A percentile compares a stretch with the other conserved stretches of the same genome.
These are phyloP conservation scores for Panagrolaimus sp. DNA, from an alignment of 1,140 invertebrate species.

Conservation along the genomic window DNA sequence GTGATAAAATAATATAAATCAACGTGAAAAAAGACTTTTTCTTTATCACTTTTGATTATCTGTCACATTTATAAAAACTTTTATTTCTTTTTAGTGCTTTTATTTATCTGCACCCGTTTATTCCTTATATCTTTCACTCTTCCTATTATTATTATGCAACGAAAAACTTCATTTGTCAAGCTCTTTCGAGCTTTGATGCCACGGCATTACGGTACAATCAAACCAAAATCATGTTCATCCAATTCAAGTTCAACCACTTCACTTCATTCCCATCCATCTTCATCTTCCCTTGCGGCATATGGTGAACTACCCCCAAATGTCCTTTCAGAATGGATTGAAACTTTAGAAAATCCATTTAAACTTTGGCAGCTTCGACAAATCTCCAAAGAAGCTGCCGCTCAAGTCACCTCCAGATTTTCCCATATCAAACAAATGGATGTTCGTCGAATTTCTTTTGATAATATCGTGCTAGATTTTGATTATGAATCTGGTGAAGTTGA, in stretches of 20 bases:
- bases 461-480: not conserved
- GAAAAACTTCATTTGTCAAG: not conserved
- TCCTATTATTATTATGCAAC: too few relatives aligned
- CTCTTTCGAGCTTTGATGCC: not conserved
- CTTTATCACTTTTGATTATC: too few relatives aligned
- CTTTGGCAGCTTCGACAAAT: constrained; percentile 17
- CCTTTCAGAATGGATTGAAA: not conserved
- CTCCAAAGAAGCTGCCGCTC: not conserved
- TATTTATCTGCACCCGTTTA: too few relatives aligned
- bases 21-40: too few relatives aligned
- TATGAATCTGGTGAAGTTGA: constrained; percentile 10
- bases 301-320: not conserved
- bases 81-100: too few relatives aligned
- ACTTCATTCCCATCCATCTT: not conserved
- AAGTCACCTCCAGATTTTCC: constrained; percentile 19
- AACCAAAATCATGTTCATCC: not conserved
- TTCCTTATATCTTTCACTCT: too few relatives aligned
- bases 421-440: constrained; percentile 37
- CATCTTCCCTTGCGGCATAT: not conserved
- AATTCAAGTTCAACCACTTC: not conserved
- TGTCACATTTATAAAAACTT: too few relatives aligned
- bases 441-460: constrained; percentile 30
- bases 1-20: too few relatives aligned
- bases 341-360: constrained; percentile 27
- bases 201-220: not conserved